Evolutionary conservation across 2,888 invertebrate species (phyloP).

Genomic region (Cremastobaeus sp.): DNA sequence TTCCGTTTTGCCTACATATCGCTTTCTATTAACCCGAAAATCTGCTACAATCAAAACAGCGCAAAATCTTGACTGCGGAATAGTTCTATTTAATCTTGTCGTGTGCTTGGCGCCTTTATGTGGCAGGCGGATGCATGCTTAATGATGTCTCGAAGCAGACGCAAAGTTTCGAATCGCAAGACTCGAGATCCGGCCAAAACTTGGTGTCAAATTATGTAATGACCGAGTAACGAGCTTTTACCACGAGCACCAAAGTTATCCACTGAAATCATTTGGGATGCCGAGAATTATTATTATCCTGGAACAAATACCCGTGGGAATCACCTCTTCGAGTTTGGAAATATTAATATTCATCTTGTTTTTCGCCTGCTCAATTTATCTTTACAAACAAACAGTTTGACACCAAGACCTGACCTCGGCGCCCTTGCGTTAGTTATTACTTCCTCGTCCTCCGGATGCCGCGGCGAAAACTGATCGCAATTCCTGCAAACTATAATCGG

Average conservation of each 20-base stretch:
- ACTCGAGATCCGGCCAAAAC: slow-evolving; percentile 41
- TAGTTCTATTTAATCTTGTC: too few species aligned
- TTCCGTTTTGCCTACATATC: too few species aligned
- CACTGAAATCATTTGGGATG: slow-evolving; percentile 53
- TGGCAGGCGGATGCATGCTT: slow-evolving; percentile 22
- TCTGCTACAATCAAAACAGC: too few species aligned
- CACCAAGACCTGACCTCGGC: too few species aligned
- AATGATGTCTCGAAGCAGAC: slow-evolving; percentile 33
- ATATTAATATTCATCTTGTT: slow-evolving; percentile 52
- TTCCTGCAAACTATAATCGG: too few species aligned
- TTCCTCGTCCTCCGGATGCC: too few species aligned
- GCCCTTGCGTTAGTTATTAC: too few species aligned
- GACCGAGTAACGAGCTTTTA: slow-evolving; percentile 51
- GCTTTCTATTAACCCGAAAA: too few species aligned
- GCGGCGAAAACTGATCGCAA: too few species aligned
- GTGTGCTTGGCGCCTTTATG: slow-evolving; percentile 11
- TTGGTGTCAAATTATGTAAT: slow-evolving; percentile 60
- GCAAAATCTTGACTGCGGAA: too few species aligned
- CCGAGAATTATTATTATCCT: slow-evolving; percentile 47
- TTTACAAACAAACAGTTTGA: too few species aligned
- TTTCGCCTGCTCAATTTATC: too few species aligned
- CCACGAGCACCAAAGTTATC: slow-evolving; percentile 49
- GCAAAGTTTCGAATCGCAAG: slow-evolving; percentile 43
- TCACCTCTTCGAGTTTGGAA: slow-evolving; percentile 55
- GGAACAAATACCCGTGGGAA: slow-evolving; percentile 47